Conservation (phyloP, 2,888 invertebrate genomes). For the Tridacna crocea region DNA sequence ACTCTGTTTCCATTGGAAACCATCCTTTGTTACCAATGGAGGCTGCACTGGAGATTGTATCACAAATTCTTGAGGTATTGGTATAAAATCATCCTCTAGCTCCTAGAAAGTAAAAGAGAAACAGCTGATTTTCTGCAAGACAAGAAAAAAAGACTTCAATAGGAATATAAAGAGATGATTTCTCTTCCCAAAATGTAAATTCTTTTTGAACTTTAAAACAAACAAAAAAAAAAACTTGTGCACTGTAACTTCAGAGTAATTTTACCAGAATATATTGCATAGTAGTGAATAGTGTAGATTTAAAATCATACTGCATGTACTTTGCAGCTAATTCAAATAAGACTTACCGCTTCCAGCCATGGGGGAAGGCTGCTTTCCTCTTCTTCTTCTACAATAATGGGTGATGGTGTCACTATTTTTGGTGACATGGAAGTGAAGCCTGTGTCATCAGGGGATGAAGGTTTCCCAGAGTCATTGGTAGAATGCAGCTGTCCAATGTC, state of each 20-base stretch:
- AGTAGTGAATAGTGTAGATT: no score
- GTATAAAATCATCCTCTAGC: constrained; percentile 70
- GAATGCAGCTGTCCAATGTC: neutral
- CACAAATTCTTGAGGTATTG: constrained; percentile 62
- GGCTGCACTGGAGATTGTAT: constrained; percentile 46
- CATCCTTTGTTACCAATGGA: constrained; percentile 34
- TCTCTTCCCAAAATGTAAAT: no score
- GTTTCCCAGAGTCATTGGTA: constrained; percentile 64
- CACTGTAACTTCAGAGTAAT: no score
- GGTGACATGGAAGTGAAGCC: constrained; percentile 39
- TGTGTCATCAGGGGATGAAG: constrained; percentile 57
- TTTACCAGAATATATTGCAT: no score
- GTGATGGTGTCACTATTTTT: constrained; percentile 14
- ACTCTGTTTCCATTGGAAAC: constrained; percentile 43
- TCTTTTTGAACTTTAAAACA: no score
- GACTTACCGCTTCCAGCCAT: constrained; percentile 68
- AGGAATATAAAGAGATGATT: no score
- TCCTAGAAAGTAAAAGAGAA: constrained; percentile 56
- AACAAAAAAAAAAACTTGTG: no score
- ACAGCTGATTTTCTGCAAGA: neutral
- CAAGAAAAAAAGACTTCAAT: no score
- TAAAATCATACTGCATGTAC: no score
- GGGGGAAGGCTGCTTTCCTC: constrained; percentile 55
- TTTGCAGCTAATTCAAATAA: neutral
- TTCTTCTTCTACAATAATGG: constrained; percentile 9